These are phyloP conservation scores for Pavo muticus DNA, from an alignment of 2,113 vertebrate species.

Conservation along the genomic window DNA sequence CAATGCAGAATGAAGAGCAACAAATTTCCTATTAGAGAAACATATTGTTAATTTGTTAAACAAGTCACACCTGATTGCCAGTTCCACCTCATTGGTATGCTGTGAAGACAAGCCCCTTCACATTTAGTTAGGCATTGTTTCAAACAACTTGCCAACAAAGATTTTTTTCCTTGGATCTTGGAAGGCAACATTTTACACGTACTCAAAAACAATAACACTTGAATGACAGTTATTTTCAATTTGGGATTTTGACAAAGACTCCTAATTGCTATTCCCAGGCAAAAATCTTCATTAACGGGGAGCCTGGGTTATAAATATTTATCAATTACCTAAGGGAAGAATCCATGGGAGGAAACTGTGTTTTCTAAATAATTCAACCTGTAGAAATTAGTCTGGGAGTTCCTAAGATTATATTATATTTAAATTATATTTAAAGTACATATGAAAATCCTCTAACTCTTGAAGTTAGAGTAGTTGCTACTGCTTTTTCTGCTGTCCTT, in stretches of 20 bases:
- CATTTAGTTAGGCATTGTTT: conserved; percentile 62
- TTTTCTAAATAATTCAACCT: conserved; percentile 53
- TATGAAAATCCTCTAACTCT: neutral
- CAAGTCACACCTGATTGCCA: conserved; percentile 62
- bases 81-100: conserved; percentile 62
- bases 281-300: conserved; percentile 63
- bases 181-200: conserved; percentile 39
- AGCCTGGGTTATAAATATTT: conserved; percentile 64
- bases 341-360: conserved; percentile 15
- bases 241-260: conserved; percentile 43
- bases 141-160: conserved; percentile 42
- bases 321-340: conserved; percentile 49
- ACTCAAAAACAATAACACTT: conserved; percentile 42
- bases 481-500: neutral
- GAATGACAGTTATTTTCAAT: conserved; percentile 63
- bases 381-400: conserved; percentile 40
- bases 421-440: neutral
- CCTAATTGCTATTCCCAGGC: conserved; percentile 59
- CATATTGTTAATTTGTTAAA: conserved; percentile 73
- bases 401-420: neutral
- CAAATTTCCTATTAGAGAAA: conserved; percentile 65
- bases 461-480: neutral
- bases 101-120: conserved; percentile 45
- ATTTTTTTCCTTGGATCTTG: conserved; percentile 50
- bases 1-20: conserved; percentile 31